Evolutionary conservation across 2,113 vertebrate species (phyloP), one percentile per base, ranked within the genome.

Genomic region (Halcyon senegalensis): DNA sequence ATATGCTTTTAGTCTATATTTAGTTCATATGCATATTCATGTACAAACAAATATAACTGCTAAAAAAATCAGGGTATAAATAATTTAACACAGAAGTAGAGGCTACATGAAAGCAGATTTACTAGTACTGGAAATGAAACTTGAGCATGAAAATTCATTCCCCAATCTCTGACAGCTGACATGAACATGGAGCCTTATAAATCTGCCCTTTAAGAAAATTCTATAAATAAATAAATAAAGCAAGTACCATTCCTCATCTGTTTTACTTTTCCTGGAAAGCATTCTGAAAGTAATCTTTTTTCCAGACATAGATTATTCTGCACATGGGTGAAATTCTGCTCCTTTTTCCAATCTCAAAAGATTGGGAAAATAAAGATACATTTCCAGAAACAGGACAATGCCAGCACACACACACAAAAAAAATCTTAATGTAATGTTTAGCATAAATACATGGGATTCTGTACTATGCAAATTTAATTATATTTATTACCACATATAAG

Each of bases 211-310:
- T 90, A 91, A 97, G 87, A 91, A 96, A 91, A 96, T 90, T 83
- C 67, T 76, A 83, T 58, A 79, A 96, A 87, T 89, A 96, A 92
- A 93, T 94, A 95, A 94, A 92, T 66, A 70, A 90, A 96, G 43
- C 10, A 64, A 89, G 39, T 51, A 91, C 69, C 11, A 46, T 80
- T 87, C 62, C 68, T 97, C 70, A 76, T 96, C 87, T 96, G 92
- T 86, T 97, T 98, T 97, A 93, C 95, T 97, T 96, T 96, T 95
- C 84, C 89, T 92, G 84, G 64, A 96, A 96, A 70, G 51, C 72
- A 51, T 89, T 95, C 76, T 83, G 77, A 95, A 88, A 63, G 56
- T 72, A 96, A 97, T 95, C 78, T 96, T 94, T 97, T 96, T 97
- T 95, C 93, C 96, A 98, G 91, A 85, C 82, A 95, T 62, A 93